Conservation (phyloP, 2,113 vertebrate species). For the Henicopernis longicauda region DNA sequence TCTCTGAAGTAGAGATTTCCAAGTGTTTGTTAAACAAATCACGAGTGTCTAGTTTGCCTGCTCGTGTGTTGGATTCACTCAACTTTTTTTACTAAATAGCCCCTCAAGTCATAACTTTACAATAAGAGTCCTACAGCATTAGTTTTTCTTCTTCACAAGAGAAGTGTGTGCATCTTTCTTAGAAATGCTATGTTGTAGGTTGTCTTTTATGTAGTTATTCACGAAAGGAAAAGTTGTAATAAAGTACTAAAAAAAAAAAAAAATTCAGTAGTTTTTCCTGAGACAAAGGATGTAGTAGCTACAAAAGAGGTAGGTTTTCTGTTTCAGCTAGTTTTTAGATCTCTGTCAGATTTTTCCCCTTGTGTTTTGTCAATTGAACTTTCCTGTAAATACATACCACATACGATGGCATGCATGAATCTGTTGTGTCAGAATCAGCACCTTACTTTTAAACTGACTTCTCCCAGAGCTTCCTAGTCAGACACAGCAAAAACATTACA, state of each 20-base stretch:
- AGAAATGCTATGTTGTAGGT: background rate
- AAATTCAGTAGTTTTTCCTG: background rate
- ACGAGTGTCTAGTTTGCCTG: background rate
- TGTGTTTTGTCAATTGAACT: background rate
- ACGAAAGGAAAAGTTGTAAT: background rate
- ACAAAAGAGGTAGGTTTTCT: background rate
- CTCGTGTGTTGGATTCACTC: background rate
- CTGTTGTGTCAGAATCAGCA: background rate
- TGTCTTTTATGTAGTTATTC: background rate
- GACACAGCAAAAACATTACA: background rate
- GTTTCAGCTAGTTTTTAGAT: background rate
- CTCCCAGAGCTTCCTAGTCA: background rate
- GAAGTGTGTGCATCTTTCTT: background rate
- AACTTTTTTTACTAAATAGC: background rate
- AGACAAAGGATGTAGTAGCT: background rate
- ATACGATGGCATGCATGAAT: background rate
- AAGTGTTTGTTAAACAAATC: background rate
- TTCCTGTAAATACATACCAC: background rate
- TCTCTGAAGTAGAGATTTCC: background rate
- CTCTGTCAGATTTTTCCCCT: background rate
- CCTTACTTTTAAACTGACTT: background rate
- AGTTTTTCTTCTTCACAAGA: background rate
- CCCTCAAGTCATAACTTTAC: background rate
- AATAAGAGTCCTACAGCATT: background rate
- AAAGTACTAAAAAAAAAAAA: background rate